These are phyloP conservation scores for Chiridota heheva DNA, from an alignment of 35 echinoderm and acorn worm genomes.

Conservation along the genomic window DNA sequence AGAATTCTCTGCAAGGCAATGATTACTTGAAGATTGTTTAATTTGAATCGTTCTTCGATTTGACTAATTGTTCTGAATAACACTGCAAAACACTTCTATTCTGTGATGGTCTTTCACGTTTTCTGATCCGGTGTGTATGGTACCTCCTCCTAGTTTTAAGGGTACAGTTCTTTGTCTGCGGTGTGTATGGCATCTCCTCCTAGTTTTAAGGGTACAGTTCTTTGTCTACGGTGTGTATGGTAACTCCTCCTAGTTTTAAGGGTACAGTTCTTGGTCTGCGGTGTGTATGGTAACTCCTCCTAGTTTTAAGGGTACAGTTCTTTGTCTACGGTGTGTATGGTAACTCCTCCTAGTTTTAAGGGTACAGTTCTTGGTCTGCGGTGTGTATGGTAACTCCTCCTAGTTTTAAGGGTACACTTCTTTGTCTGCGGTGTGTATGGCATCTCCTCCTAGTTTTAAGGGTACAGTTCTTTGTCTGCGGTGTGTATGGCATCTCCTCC, in stretches of 20 bases:
- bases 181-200: neutral
- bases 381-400: neutral
- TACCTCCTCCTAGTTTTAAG: neutral
- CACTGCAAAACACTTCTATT: neutral
- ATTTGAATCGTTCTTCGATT: conserved; percentile 14
- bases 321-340: neutral
- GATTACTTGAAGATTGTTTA: conserved; percentile 14
- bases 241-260: neutral
- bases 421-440: conserved; percentile 9
- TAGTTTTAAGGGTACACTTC: neutral
- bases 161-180: neutral
- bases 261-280: too few species aligned
- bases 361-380: neutral
- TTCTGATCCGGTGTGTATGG: neutral
- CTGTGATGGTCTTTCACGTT: neutral
- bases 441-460: neutral
- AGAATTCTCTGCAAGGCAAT: neutral
- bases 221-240: neutral
- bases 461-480: neutral
- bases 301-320: neutral
- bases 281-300: neutral
- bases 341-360: too few species aligned
- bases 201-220: neutral
- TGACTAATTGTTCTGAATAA: conserved; percentile 1
- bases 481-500: neutral